phyloP scores from a whole-genome alignment of 1,140 invertebrate genomes.

The Lucilia sericata region DNA sequence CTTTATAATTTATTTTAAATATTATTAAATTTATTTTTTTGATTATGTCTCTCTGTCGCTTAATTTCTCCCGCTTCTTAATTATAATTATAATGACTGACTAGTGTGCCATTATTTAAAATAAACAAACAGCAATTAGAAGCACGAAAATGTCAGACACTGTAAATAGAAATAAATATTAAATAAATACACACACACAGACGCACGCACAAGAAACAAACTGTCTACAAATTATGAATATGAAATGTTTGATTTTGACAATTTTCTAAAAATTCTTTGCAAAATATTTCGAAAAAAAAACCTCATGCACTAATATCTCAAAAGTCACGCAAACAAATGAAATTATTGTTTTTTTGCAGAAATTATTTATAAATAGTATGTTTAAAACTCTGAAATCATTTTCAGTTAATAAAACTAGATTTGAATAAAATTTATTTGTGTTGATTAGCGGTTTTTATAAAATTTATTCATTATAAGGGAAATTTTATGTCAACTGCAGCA shows the following conservation, averaged over 20 bases:
- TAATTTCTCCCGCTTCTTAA: not conserved
- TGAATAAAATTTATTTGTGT: no score
- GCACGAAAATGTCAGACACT: not conserved
- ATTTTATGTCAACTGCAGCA: no score
- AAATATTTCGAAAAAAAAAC: not conserved
- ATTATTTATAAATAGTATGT: not conserved
- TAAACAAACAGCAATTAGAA: not conserved
- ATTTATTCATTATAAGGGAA: no score
- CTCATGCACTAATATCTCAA: not conserved
- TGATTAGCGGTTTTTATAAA: no score
- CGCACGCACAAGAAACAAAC: not conserved
- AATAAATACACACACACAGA: not conserved
- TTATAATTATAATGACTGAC: slow-evolving; percentile 1
- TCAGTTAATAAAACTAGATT: no score
- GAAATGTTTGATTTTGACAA: not conserved
- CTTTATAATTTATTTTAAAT: not conserved
- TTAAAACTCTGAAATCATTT: not conserved
- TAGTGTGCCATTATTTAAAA: not conserved
- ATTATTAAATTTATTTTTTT: not conserved
- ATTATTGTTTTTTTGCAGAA: not conserved
- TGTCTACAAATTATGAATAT: not conserved
- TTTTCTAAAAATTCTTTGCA: not conserved
- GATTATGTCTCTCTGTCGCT: not conserved
- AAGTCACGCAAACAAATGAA: not conserved
- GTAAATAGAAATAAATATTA: not conserved